phyloP scores from a whole-genome alignment of 2,888 invertebrate species.

The Troides aeacus region DNA sequence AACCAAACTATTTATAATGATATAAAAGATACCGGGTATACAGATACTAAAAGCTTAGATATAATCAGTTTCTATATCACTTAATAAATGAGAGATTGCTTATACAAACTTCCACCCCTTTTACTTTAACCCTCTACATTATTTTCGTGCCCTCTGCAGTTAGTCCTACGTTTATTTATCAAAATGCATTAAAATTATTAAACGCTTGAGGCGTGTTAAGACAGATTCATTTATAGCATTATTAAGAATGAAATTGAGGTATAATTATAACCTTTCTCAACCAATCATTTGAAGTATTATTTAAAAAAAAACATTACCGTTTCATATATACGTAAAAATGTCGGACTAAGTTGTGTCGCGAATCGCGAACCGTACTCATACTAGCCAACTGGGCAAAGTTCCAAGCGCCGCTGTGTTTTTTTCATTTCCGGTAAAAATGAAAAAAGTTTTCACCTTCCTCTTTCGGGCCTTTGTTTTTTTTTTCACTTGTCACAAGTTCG shows the following conservation, averaged over 20 bases:
- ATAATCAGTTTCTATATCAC: no score
- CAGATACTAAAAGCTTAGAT: no score
- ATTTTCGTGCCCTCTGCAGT: no score
- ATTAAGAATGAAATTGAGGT: neutral
- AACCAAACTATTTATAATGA: no score
- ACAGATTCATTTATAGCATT: neutral
- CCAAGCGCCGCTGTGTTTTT: slow-evolving; percentile 16
- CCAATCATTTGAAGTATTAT: neutral
- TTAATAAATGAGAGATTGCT: no score
- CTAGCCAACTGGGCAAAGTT: slow-evolving; percentile 22
- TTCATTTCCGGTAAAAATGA: slow-evolving; percentile 20
- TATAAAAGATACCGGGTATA: no score
- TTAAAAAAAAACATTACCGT: neutral
- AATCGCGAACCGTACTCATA: slow-evolving; percentile 1
- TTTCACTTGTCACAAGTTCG: slow-evolving; percentile 9
- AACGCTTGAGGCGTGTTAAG: no score
- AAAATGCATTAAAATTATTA: no score
- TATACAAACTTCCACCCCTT: no score
- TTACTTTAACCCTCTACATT: no score
- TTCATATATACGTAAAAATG: slow-evolving; percentile 2
- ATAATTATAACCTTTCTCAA: neutral
- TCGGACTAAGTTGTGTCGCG: slow-evolving; percentile 5
- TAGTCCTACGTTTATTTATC: no score
- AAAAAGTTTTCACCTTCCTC: slow-evolving; percentile 19
- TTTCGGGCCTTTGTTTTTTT: slow-evolving; percentile 12